A percentile compares a stretch with the other conserved stretches of the same genome.
These are phyloP conservation scores for Anaspis maculata DNA, from an alignment of 2,888 invertebrate species.

Conservation along the genomic window DNA sequence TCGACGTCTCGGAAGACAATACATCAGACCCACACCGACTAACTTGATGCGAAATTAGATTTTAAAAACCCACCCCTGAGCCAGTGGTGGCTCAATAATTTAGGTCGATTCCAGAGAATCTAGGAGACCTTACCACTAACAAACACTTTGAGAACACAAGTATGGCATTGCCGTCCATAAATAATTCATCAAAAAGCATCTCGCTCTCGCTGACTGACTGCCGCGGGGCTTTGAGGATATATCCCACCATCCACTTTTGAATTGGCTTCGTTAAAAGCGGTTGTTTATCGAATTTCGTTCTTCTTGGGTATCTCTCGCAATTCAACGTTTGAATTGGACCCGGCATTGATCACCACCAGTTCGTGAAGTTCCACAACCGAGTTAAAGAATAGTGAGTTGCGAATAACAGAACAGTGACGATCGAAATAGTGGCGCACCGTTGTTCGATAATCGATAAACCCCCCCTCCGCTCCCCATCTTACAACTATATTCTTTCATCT, in stretches of 20 bases:
- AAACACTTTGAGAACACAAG: slow-evolving; percentile 12
- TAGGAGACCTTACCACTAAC: slow-evolving; percentile 6
- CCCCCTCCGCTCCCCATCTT: no score
- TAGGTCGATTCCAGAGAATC: no score
- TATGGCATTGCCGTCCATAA: slow-evolving; percentile 9
- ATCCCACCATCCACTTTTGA: slow-evolving; percentile 14
- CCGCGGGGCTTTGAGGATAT: no score
- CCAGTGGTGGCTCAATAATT: slow-evolving; percentile 5
- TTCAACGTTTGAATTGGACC: slow-evolving; percentile 4
- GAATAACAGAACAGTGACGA: no score
- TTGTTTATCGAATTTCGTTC: slow-evolving; percentile 16
- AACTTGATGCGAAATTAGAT: slow-evolving; percentile 9
- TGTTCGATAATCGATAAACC: no score
- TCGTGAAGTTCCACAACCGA: no score
- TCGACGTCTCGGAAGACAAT: no score
- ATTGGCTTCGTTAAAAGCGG: slow-evolving; percentile 15
- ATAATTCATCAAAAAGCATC: slow-evolving; percentile 12
- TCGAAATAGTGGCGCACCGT: no score
- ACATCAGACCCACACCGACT: slow-evolving; percentile 6
- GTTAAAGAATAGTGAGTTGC: no score
- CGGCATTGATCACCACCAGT: slow-evolving; percentile 10
- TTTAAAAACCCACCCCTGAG: slow-evolving; percentile 4
- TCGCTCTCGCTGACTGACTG: not conserved
- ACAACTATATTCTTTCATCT: slow-evolving; percentile 15
- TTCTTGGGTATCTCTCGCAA: not conserved